Conservation (phyloP, 2,888 invertebrate genomes). For the Ischnura elegans region DNA sequence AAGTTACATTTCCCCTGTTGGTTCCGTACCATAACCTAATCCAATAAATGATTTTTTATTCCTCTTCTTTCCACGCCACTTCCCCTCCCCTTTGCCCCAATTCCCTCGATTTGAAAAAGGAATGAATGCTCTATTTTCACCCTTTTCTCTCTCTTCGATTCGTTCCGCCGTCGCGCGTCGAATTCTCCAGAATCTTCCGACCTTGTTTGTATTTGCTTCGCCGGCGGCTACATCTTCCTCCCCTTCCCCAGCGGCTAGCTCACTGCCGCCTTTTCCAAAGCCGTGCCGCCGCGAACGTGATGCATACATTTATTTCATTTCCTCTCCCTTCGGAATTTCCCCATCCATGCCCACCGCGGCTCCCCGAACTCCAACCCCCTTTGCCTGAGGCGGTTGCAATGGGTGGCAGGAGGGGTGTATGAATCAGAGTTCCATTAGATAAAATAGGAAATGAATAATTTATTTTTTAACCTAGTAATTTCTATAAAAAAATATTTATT, state of each 20-base stretch:
- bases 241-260: not conserved
- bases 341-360: too few relatives aligned
- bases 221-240: not conserved
- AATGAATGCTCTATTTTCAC: not conserved
- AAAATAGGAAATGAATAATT: too few relatives aligned
- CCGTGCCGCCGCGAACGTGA: not conserved
- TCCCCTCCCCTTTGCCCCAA: not conserved
- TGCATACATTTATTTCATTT: constrained; percentile 37
- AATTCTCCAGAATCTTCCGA: not conserved
- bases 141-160: not conserved
- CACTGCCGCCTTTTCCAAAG: not conserved
- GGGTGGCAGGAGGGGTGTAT: too few relatives aligned
- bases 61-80: not conserved
- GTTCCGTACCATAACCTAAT: constrained; percentile 7
- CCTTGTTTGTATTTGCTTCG: not conserved
- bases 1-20: not conserved
- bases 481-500: too few relatives aligned
- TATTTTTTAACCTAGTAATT: too few relatives aligned
- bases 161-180: not conserved
- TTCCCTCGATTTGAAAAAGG: constrained; percentile 5
- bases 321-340: not conserved
- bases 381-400: too few relatives aligned
- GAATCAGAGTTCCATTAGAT: too few relatives aligned
- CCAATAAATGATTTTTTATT: not conserved
- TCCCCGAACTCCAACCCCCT: too few relatives aligned